Conservation (phyloP, 2,888 invertebrate genomes). For the Cheilosia impressa region DNA sequence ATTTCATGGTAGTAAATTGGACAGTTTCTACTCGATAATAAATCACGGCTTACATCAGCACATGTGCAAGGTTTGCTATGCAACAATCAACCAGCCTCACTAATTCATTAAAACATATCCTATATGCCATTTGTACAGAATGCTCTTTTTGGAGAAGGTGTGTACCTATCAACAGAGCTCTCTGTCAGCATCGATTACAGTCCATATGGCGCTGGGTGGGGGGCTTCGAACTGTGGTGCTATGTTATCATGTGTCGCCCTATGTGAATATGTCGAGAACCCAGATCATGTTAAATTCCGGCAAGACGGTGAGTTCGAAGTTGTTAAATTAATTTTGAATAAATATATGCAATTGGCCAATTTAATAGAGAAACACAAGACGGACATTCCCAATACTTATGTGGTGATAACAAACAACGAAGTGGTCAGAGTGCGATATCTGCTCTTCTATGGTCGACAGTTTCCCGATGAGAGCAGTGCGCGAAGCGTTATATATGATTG, state of each 20-base stretch:
- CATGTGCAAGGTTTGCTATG: slow-evolving; percentile 86
- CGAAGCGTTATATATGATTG: slow-evolving; percentile 82
- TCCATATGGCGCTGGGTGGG: slow-evolving; percentile 90
- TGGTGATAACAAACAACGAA: slow-evolving; percentile 90
- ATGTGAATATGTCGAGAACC: slow-evolving; percentile 91
- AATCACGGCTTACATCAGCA: slow-evolving; percentile 91
- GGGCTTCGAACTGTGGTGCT: slow-evolving; percentile 90
- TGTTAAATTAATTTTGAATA: background rate
- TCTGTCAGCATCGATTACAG: slow-evolving; percentile 89
- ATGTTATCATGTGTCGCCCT: slow-evolving; percentile 91
- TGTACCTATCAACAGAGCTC: slow-evolving; percentile 90
- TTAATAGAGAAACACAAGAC: slow-evolving; percentile 70
- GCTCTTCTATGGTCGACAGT: slow-evolving; percentile 86
- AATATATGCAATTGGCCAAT: background rate
- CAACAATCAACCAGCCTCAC: background rate
- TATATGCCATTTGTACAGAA: slow-evolving; percentile 7
- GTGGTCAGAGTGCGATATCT: slow-evolving; percentile 90
- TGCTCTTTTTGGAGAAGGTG: slow-evolving; percentile 87
- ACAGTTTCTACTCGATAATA: slow-evolving; percentile 92
- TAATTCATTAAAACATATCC: background rate
- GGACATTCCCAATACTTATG: slow-evolving; percentile 88
- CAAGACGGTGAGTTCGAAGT: slow-evolving; percentile 78
- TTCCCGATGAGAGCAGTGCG: slow-evolving; percentile 71
- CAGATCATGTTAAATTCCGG: slow-evolving; percentile 86
- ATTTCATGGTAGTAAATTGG: slow-evolving; percentile 92